phyloP scores from a whole-genome alignment of 2,113 vertebrate species.

The Furnarius figulus region DNA sequence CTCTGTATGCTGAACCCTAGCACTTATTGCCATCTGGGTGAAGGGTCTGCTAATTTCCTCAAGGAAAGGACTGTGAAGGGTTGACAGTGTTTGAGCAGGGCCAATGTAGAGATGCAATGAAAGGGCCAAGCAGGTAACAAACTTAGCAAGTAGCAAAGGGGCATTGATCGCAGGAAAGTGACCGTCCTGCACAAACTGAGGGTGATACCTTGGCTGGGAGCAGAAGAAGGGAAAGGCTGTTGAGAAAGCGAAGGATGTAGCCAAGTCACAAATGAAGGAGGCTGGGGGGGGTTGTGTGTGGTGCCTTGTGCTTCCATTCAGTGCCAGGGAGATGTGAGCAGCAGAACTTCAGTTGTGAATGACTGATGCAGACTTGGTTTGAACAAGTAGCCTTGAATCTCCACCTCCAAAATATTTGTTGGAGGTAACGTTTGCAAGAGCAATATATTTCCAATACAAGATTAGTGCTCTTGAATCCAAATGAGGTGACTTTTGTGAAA shows the following conservation, averaged over 20 bases:
- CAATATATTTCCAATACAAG: neutral
- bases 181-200: neutral
- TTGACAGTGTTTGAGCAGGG: neutral
- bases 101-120: neutral
- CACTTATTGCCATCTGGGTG: neutral
- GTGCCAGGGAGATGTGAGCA: neutral
- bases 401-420: neutral
- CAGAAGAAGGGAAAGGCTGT: neutral
- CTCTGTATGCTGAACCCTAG: accelerated
- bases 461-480: neutral
- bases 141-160: neutral
- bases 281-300: no score
- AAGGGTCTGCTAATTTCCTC: neutral
- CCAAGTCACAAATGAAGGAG: neutral
- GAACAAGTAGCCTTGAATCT: neutral
- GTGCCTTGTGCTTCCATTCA: neutral
- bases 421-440: neutral
- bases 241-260: neutral
- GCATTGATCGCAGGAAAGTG: neutral
- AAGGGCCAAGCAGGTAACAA: neutral
- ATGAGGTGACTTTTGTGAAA: neutral
- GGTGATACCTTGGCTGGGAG: neutral
- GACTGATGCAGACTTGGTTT: neutral
- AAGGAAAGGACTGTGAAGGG: neutral
- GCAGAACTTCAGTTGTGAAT: neutral